Percentiles rank a stretch among this genome's conserved stretches.
Conservation (phyloP, 1,140 invertebrate genomes). For the Papilio aristodemus region DNA sequence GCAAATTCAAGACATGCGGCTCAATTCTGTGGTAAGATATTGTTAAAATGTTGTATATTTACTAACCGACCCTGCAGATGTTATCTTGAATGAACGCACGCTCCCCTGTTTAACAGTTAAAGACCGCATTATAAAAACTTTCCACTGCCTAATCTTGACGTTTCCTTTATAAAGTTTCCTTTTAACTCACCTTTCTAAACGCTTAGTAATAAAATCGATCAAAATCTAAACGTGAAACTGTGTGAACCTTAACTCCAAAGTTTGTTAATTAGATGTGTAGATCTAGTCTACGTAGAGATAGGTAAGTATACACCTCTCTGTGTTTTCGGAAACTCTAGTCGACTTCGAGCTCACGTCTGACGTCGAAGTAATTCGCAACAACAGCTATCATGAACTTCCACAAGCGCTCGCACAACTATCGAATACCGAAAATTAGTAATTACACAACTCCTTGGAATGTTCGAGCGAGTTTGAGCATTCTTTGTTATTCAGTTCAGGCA, state of each 20-base stretch:
- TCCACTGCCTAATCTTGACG: too few relatives aligned
- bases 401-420: conserved; percentile 23
- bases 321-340: conserved; percentile 7
- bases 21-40: not conserved
- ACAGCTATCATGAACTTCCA: conserved; percentile 34
- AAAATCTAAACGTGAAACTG: not conserved
- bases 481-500: not conserved
- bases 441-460: conserved; percentile 12
- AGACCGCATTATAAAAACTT: too few relatives aligned
- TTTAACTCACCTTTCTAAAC: not conserved
- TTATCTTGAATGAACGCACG: too few relatives aligned
- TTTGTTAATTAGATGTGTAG: conserved; percentile 21
- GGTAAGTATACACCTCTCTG: not conserved
- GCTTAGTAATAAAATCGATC: not conserved
- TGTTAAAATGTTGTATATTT: not conserved
- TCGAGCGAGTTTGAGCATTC: not conserved
- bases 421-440: conserved; percentile 34
- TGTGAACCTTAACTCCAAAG: not conserved
- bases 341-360: conserved; percentile 24
- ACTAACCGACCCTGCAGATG: too few relatives aligned
- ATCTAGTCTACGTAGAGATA: not conserved
- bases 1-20: conserved; percentile 18
- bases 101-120: too few relatives aligned
- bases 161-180: not conserved
- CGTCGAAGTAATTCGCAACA: conserved; percentile 44